Percentiles rank a stretch among this genome's conserved stretches.
Evolutionary conservation across 2,888 invertebrate genomes (phyloP).

Genomic region (Hololepta plana): DNA sequence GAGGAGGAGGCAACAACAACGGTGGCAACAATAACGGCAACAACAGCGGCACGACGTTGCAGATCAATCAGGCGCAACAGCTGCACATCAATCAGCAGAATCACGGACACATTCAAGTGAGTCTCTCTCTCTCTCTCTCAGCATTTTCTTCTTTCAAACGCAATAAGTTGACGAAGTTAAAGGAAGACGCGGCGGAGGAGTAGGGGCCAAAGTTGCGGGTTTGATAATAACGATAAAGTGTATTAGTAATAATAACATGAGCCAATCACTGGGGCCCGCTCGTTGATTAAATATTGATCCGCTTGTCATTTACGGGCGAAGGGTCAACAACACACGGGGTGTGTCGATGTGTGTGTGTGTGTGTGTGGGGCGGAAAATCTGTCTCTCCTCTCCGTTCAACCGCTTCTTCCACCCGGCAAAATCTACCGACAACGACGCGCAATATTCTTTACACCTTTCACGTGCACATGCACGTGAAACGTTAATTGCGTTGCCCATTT

Average conservation of each 20-base stretch:
- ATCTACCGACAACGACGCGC: too few species aligned
- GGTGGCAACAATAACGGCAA: conserved; percentile 17
- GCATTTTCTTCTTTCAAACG: too few species aligned
- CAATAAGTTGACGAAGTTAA: background rate
- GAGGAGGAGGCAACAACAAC: conserved; percentile 8
- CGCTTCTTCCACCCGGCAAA: too few species aligned
- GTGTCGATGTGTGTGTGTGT: conserved; percentile 4
- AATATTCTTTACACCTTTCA: too few species aligned
- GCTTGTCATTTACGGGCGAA: conserved; percentile 20
- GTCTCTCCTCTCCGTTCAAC: too few species aligned
- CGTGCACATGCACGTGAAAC: too few species aligned
- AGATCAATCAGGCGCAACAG: conserved; percentile 79
- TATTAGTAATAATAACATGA: conserved; percentile 13
- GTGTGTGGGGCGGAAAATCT: conserved; percentile 2
- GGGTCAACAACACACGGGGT: conserved; percentile 12
- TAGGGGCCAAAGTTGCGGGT: conserved; percentile 1
- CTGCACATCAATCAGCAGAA: conserved; percentile 69
- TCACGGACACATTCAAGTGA: conserved; percentile 56
- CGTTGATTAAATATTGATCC: conserved; percentile 23
- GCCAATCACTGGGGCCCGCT: conserved; percentile 18
- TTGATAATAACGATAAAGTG: background rate
- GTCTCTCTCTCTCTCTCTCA: too few species aligned
- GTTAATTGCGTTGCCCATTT: too few species aligned
- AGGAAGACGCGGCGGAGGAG: background rate
- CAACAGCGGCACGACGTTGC: conserved; percentile 37